phyloP scores from a whole-genome alignment of 2,888 invertebrate species.

The Luperina testacea region DNA sequence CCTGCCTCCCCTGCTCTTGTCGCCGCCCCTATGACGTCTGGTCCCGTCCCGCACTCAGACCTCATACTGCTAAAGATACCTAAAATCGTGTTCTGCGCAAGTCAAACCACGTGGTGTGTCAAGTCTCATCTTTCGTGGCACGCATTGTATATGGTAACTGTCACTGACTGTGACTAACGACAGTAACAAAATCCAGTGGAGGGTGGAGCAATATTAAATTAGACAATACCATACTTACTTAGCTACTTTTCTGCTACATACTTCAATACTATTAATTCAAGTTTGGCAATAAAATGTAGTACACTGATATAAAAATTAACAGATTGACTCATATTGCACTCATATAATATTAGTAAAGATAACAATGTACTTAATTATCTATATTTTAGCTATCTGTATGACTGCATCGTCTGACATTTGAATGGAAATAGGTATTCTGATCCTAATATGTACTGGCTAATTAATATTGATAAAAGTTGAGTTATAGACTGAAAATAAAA shows the following conservation, averaged over 20 bases:
- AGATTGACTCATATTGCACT: neutral
- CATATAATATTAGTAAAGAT: slow-evolving; percentile 6
- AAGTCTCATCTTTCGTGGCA: too few relatives aligned
- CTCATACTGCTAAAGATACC: too few relatives aligned
- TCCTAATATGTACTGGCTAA: neutral
- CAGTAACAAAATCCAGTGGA: neutral
- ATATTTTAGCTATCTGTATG: neutral
- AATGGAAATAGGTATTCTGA: neutral
- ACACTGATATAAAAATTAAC: neutral
- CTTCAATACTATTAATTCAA: neutral
- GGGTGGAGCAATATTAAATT: neutral
- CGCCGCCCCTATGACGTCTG: too few relatives aligned
- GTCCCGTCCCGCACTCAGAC: too few relatives aligned
- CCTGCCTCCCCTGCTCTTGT: too few relatives aligned
- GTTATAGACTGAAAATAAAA: neutral
- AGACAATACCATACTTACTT: neutral
- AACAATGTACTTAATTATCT: neutral
- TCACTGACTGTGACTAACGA: neutral
- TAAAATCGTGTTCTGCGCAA: too few relatives aligned
- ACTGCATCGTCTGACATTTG: neutral
- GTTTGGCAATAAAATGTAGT: neutral
- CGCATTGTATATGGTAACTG: neutral
- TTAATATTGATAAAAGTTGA: neutral
- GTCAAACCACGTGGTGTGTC: too few relatives aligned
- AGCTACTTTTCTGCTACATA: neutral